These are phyloP conservation scores for Crambe crambe DNA, from an alignment of 37 sponge, comb jelly and placozoan species.

Conservation along the genomic window DNA sequence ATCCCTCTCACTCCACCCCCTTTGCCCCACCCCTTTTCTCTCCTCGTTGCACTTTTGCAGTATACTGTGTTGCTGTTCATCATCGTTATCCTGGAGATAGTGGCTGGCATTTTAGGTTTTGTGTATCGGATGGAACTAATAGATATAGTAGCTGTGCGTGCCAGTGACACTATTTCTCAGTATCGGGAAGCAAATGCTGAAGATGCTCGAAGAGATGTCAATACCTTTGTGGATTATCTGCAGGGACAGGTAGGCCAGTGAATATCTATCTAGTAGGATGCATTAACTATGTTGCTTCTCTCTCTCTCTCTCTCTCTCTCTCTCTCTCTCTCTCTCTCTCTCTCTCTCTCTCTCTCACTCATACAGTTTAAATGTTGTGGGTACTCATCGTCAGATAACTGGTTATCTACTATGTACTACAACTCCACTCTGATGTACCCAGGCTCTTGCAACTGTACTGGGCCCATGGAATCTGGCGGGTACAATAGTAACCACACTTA, in stretches of 20 bases:
- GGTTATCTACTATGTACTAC: slow-evolving; percentile 24
- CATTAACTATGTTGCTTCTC: neutral
- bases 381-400: slow-evolving; percentile 2
- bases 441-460: slow-evolving; percentile 31
- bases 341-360: neutral
- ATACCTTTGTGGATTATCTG: neutral
- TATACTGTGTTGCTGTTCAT: slow-evolving; percentile 41
- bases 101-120: slow-evolving; percentile 65
- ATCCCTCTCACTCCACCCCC: neutral
- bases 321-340: neutral
- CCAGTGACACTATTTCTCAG: neutral
- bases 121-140: slow-evolving; percentile 23
- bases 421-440: slow-evolving; percentile 32
- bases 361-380: slow-evolving; percentile 65
- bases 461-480: neutral
- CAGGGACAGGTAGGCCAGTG: slow-evolving; percentile 7
- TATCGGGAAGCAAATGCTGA: neutral
- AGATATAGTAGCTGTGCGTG: neutral
- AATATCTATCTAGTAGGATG: neutral
- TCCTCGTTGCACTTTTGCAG: slow-evolving; percentile 21
- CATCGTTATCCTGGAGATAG: slow-evolving; percentile 56
- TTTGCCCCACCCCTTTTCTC: neutral
- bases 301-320: neutral
- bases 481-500: neutral
- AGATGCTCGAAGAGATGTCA: slow-evolving; percentile 1